Conservation (phyloP, 2,888 invertebrate genomes). For the Norana najaformis region DNA sequence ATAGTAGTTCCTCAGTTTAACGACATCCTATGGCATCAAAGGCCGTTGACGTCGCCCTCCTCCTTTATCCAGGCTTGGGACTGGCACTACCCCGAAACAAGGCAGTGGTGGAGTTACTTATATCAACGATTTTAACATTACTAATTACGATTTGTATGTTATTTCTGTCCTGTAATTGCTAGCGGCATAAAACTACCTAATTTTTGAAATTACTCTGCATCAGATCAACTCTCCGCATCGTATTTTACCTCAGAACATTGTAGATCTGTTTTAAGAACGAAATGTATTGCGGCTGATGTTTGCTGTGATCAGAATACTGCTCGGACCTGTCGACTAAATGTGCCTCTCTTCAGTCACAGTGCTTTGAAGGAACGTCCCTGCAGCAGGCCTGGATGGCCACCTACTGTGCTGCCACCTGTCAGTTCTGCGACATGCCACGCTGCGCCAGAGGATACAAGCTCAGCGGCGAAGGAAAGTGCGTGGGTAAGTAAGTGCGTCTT, state of each 20-base stretch:
- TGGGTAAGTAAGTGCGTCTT: background rate
- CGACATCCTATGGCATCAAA: no score
- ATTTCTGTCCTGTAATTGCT: background rate
- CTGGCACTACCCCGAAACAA: no score
- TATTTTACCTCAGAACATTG: background rate
- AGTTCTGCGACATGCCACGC: background rate
- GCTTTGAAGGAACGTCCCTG: background rate
- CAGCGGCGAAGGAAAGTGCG: background rate
- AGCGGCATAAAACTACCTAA: background rate
- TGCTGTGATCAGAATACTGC: background rate
- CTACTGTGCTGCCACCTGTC: background rate
- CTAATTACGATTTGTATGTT: background rate
- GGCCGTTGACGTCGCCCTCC: no score
- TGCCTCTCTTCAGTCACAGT: background rate
- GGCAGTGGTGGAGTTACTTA: no score
- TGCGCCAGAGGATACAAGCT: slow-evolving; percentile 10
- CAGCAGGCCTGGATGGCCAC: slow-evolving; percentile 8
- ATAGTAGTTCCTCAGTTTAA: no score
- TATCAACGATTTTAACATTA: background rate
- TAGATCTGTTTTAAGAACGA: background rate
- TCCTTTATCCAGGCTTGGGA: no score
- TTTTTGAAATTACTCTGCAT: background rate
- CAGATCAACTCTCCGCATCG: background rate
- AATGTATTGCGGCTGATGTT: background rate
- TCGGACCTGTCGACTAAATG: background rate